Conservation (phyloP, 2,888 invertebrate species). For the Dilophus febrilis region DNA sequence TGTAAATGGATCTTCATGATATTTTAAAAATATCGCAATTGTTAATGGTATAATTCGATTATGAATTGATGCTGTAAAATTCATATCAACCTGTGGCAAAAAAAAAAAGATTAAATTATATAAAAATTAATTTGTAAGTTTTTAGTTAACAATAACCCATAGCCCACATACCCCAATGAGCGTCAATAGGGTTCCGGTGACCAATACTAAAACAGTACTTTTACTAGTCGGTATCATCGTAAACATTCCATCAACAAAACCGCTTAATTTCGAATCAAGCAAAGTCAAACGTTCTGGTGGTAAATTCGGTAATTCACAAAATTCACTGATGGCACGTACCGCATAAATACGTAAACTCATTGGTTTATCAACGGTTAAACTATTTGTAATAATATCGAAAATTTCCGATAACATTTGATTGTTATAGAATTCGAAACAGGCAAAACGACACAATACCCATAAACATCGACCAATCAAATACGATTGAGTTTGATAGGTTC, state of each 20-base stretch:
- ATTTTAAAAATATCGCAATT: constrained; percentile 50
- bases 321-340: constrained; percentile 24
- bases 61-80: constrained; percentile 43
- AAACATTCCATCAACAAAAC: constrained; percentile 34
- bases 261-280: constrained; percentile 32
- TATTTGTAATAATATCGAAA: constrained; percentile 22
- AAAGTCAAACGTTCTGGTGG: constrained; percentile 27
- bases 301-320: constrained; percentile 31
- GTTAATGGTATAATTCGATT: constrained; percentile 44
- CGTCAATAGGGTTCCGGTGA: constrained; percentile 35
- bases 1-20: constrained; percentile 44
- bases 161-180: constrained; percentile 37
- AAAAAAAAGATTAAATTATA: constrained; percentile 3
- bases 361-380: constrained; percentile 23
- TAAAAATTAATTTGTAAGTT: too few species aligned
- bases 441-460: constrained; percentile 27
- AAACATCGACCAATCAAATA: constrained; percentile 26
- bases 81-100: constrained; percentile 39
- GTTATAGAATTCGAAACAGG: constrained; percentile 25
- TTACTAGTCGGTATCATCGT: constrained; percentile 32
- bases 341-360: constrained; percentile 25
- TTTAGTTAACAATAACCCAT: too few species aligned
- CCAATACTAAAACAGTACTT: constrained; percentile 33
- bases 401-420: constrained; percentile 25
- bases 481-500: constrained; percentile 16